These are phyloP conservation scores for Euzophera pinguis DNA, from an alignment of 2,888 invertebrate genomes.

Conservation along the genomic window DNA sequence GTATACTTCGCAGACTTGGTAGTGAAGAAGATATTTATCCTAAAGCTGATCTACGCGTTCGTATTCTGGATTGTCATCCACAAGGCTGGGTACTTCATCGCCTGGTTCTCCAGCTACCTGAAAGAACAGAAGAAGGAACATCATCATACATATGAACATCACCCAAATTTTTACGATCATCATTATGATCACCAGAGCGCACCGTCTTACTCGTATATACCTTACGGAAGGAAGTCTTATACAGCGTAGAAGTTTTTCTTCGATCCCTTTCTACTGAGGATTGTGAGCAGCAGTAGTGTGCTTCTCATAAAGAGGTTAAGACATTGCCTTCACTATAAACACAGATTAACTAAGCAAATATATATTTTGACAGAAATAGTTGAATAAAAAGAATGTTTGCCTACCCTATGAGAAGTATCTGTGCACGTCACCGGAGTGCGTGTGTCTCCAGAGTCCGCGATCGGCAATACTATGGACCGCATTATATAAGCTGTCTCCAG, in stretches of 20 bases:
- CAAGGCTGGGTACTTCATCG: conserved; percentile 69
- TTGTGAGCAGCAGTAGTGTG: too few relatives aligned
- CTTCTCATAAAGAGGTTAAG: too few relatives aligned
- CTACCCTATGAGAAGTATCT: too few relatives aligned
- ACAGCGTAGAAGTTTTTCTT: background rate
- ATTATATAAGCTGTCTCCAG: too few relatives aligned
- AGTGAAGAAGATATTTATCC: conserved; percentile 65
- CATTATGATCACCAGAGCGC: conserved; percentile 27
- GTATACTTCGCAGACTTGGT: conserved; percentile 65
- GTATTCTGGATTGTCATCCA: conserved; percentile 65
- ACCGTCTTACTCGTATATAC: conserved; percentile 11
- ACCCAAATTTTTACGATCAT: conserved; percentile 25
- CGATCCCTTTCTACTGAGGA: too few relatives aligned
- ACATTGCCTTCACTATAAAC: too few relatives aligned
- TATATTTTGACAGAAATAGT: too few relatives aligned
- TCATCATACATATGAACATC: conserved; percentile 31
- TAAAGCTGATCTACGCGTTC: conserved; percentile 66
- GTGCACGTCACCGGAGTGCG: too few relatives aligned
- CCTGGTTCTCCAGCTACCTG: conserved; percentile 64
- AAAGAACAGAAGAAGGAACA: conserved; percentile 58
- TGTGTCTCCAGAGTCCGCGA: too few relatives aligned
- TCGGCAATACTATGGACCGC: too few relatives aligned
- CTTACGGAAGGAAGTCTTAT: conserved; percentile 2
- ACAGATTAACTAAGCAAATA: too few relatives aligned
- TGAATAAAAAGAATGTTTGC: too few relatives aligned